phyloP scores from a whole-genome alignment of 2,888 invertebrate genomes.

The Ypsolopha sequella region DNA sequence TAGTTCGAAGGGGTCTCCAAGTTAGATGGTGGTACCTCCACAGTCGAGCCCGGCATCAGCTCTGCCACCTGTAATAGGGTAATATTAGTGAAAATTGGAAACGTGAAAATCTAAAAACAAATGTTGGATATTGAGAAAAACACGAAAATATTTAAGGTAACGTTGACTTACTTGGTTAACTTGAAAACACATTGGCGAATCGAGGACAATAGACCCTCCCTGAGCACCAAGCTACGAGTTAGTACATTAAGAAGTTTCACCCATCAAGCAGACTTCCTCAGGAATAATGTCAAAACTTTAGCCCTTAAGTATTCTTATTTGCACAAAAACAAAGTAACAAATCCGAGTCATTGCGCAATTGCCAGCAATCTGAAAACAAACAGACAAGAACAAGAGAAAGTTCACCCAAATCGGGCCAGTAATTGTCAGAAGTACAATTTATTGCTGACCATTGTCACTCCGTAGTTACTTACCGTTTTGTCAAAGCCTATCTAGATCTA shows the following conservation, averaged over 20 bases:
- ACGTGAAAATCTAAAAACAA: too few species aligned
- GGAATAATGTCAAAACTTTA: neutral
- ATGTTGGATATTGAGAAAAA: too few species aligned
- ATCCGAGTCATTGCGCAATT: neutral
- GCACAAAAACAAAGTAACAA: neutral
- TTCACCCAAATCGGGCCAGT: neutral
- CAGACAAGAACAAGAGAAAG: neutral
- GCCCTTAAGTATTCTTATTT: neutral
- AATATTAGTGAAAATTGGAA: too few species aligned
- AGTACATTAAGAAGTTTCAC: neutral
- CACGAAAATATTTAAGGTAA: too few species aligned
- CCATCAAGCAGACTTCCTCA: neutral
- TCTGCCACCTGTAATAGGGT: too few species aligned
- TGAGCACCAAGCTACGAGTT: too few species aligned
- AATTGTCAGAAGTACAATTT: slow-evolving; percentile 3
- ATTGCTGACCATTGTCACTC: slow-evolving; percentile 1
- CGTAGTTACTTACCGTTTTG: neutral
- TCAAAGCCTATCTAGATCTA: slow-evolving; percentile 10
- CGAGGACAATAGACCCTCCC: too few species aligned
- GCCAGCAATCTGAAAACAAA: neutral
- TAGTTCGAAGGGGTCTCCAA: too few species aligned
- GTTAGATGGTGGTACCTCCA: too few species aligned
- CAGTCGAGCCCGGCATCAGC: too few species aligned
- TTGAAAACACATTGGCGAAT: too few species aligned
- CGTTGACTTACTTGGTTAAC: too few species aligned